Evolutionary conservation across 2,888 invertebrate genomes (phyloP).

Genomic region (Acleris laterana): DNA sequence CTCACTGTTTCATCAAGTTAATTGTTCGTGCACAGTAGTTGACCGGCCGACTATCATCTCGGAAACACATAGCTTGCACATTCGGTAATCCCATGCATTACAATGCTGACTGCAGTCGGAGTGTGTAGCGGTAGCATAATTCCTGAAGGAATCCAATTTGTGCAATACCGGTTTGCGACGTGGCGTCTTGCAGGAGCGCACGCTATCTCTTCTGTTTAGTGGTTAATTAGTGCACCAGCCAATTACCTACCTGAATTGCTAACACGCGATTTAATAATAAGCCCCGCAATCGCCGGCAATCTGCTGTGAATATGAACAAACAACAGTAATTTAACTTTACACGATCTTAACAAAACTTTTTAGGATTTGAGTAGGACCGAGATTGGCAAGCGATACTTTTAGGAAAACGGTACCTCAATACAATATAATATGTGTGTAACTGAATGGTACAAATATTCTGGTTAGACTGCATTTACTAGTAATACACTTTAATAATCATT

Average conservation of each 20-base stretch:
- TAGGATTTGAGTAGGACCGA: neutral
- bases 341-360: conserved; percentile 5
- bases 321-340: conserved; percentile 22
- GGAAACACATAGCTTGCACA: conserved; percentile 26
- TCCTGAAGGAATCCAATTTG: conserved; percentile 34
- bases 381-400: neutral
- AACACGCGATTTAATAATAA: conserved; percentile 64
- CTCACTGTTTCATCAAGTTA: conserved; percentile 32
- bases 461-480: too few species aligned
- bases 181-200: conserved; percentile 32
- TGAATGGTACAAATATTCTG: too few species aligned
- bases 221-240: conserved; percentile 58
- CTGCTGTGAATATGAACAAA: conserved; percentile 26
- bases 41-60: conserved; percentile 25
- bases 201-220: conserved; percentile 47
- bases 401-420: too few species aligned
- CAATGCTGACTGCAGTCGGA: conserved; percentile 32
- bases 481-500: too few species aligned
- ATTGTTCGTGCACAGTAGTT: conserved; percentile 31
- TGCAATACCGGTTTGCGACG: conserved; percentile 19
- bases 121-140: conserved; percentile 22
- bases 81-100: conserved; percentile 36
- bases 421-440: too few species aligned
- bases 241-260: conserved; percentile 54
- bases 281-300: conserved; percentile 41